Base-by-base conservation (phyloP, 2,888 invertebrate genomes). In the Sicus ferrugineus region DNA sequence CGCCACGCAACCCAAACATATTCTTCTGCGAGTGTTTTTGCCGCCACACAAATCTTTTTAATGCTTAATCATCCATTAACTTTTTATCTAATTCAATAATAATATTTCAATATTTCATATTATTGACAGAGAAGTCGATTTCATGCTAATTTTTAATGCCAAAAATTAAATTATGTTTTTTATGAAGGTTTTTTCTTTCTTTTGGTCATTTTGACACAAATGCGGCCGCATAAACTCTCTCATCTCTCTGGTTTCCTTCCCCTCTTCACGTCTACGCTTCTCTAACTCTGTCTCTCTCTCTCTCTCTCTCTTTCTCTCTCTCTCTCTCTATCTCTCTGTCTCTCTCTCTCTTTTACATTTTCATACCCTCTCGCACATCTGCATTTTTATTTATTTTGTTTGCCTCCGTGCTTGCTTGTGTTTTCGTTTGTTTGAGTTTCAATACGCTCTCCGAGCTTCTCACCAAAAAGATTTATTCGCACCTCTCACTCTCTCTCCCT, bases 391-490 rank as follows among this genome's bases (percentile, higher is more conserved):
- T 38, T 46, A 26, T 54, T 59, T 42, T 31, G 64, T 52, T 64
- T 64, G 64, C 23, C 30, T 63, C 42, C 23, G 38, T 58, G 42
- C 58, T 28, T 58, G 58, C 26, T 58, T 58, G 56, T 46, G 56
- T 58, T 56, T 67, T 30, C 46, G 46, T 67, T 67, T 28, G 58
- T 58, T 42, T 59, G 31, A 48, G 28, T 58, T 67, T 46, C 56
- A 28, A 46, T 21, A 28, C 23, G 28, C 6, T 26, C 28, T 7
- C 28, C 23, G 28, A 19, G 16, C 21, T 19, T 14, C 11, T 0
- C 16, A 31, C 3, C 26, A 14, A 1, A 58, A 14, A 11, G 1
- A 28, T 56, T n/a, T 56, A 2, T 16, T 2, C 23, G 4, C 3
- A 23, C 4, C n/a, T 21, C 30, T 26, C 28, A 9, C 23, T 56